A percentile compares a stretch with the other conserved stretches of the same genome.
phyloP scores from a whole-genome alignment of 2,113 vertebrate species.

The Nyctibius bracteatus region DNA sequence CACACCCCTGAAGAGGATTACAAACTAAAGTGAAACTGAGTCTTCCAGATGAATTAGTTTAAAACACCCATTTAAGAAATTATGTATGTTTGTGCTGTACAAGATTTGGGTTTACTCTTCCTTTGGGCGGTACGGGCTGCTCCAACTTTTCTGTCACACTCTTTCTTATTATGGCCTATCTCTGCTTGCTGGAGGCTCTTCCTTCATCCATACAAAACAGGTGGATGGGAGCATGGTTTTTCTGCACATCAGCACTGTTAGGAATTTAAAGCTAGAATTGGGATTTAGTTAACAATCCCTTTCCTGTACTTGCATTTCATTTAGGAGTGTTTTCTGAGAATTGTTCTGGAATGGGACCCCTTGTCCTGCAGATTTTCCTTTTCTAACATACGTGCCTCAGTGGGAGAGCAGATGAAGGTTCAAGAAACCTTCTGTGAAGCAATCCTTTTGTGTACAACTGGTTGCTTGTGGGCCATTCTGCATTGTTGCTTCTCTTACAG shows the following conservation, averaged over 20 bases:
- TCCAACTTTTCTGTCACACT: neutral
- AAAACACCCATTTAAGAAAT: neutral
- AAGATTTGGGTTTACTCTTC: neutral
- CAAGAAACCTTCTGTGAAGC: neutral
- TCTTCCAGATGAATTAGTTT: neutral
- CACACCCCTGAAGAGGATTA: neutral
- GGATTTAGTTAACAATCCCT: neutral
- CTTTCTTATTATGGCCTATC: neutral
- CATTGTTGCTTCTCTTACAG: neutral
- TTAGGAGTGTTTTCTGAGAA: neutral
- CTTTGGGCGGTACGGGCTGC: neutral
- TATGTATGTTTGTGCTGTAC: neutral
- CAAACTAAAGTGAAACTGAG: neutral
- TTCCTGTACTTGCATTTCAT: neutral
- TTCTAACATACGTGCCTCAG: accelerated
- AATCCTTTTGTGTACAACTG: neutral
- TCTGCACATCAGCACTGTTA: neutral
- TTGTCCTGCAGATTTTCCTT: neutral
- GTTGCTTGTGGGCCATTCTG: neutral
- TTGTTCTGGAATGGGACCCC: neutral
- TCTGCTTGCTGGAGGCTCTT: neutral
- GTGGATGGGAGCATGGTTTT: neutral
- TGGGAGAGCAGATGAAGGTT: neutral
- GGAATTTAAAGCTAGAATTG: neutral
- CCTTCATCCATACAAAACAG: neutral